Evolutionary conservation across 2,113 vertebrate species (phyloP).

Genomic region (Gobius niger): DNA sequence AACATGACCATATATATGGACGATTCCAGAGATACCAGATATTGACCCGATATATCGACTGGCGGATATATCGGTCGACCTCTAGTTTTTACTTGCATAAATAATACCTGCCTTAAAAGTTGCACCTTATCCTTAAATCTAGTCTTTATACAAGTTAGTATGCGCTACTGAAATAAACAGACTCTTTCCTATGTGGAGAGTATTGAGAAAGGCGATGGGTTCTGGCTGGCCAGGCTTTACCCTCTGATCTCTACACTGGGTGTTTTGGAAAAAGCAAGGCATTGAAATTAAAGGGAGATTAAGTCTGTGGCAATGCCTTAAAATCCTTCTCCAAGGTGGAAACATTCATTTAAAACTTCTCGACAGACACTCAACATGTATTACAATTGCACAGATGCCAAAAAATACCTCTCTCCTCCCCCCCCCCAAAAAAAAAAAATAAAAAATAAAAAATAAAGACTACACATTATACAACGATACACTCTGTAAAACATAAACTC

Average conservation of each 20-base stretch:
- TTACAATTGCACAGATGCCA: constrained; percentile 64
- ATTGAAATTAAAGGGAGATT: constrained; percentile 23
- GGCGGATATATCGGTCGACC: too few species aligned
- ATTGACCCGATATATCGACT: too few species aligned
- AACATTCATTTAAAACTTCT: constrained; percentile 60
- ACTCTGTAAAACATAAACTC: constrained; percentile 46
- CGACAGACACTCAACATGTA: constrained; percentile 49
- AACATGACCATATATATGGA: too few species aligned
- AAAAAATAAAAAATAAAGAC: constrained; percentile 28
- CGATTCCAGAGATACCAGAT: too few species aligned
- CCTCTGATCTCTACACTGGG: neutral
- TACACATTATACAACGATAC: constrained; percentile 62
- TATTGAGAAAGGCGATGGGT: too few species aligned
- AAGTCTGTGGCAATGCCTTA: constrained; percentile 27
- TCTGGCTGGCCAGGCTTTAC: neutral
- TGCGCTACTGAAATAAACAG: too few species aligned
- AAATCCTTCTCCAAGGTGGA: constrained; percentile 42
- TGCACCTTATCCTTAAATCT: too few species aligned
- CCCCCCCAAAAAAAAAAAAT: neutral
- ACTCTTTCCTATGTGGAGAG: too few species aligned
- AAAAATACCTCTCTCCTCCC: constrained; percentile 34
- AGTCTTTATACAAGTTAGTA: too few species aligned
- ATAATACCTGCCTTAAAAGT: too few species aligned
- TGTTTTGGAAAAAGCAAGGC: constrained; percentile 26
- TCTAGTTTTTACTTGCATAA: too few species aligned